A percentile compares a stretch with the other conserved stretches of the same genome.
Evolutionary conservation across 1,140 invertebrate genomes (phyloP).

Genomic region (Drosophila nigrodunni): DNA sequence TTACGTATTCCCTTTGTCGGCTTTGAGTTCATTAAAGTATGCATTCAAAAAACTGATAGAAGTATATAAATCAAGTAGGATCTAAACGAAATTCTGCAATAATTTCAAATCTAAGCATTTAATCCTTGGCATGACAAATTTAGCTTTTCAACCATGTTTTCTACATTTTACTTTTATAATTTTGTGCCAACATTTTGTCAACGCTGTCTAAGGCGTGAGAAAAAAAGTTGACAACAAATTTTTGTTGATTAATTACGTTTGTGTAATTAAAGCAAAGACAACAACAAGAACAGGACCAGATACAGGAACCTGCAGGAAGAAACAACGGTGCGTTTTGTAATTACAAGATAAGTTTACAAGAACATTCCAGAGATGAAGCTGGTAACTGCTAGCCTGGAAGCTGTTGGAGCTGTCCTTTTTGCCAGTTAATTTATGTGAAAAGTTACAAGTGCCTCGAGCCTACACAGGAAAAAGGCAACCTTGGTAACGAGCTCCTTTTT

Average conservation of each 20-base stretch:
- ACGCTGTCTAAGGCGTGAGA: background rate
- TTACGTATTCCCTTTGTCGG: too few relatives aligned
- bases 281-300: constrained; percentile 15
- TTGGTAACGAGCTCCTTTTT: constrained; percentile 60
- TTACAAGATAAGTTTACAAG: constrained; percentile 78
- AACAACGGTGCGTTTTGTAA: constrained; percentile 58
- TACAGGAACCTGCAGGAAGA: constrained; percentile 10
- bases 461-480: constrained; percentile 29
- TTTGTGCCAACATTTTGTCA: background rate
- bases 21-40: too few relatives aligned
- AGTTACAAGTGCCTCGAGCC: constrained; percentile 77
- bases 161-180: background rate
- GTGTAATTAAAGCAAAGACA: constrained; percentile 59
- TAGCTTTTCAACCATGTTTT: background rate
- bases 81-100: too few relatives aligned
- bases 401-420: constrained; percentile 58
- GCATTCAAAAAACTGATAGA: too few relatives aligned
- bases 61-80: too few relatives aligned
- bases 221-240: constrained; percentile 9
- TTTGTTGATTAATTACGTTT: constrained; percentile 69
- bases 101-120: background rate
- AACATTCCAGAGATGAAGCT: constrained; percentile 51
- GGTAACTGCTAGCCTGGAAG: background rate
- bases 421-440: constrained; percentile 81
- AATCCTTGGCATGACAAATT: background rate